phyloP scores from a whole-genome alignment of 2,888 invertebrate genomes.

The Raillietiella orientalis region DNA sequence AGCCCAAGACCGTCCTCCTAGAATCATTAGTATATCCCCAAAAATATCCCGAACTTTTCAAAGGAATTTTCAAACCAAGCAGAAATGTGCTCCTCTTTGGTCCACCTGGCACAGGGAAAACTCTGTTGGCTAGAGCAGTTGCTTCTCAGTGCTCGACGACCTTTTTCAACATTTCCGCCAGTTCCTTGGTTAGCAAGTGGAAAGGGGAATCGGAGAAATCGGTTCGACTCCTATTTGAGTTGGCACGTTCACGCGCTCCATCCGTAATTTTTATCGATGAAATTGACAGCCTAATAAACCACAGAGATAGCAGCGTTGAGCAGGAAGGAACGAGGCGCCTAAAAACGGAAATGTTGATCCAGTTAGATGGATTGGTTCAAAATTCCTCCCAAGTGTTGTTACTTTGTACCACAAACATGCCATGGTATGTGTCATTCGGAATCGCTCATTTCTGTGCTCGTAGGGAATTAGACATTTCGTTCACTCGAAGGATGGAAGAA shows the following conservation, averaged over 20 bases:
- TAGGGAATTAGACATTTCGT: conserved; percentile 59
- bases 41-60: no score
- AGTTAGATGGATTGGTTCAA: conserved; percentile 40
- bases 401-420: conserved; percentile 62
- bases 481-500: conserved; percentile 59
- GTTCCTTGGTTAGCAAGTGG: conserved; percentile 78
- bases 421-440: conserved; percentile 26
- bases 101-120: no score
- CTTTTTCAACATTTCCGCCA: conserved; percentile 68
- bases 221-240: conserved; percentile 55
- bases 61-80: no score
- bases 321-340: conserved; percentile 61
- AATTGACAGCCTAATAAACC: conserved; percentile 47
- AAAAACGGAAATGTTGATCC: conserved; percentile 55
- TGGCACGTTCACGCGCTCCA: conserved; percentile 52
- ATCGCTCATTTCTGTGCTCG: conserved; percentile 6
- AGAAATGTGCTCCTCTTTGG: no score
- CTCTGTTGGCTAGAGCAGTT: conserved; percentile 54
- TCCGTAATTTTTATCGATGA: conserved; percentile 79
- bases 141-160: conserved; percentile 42
- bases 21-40: no score
- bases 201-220: conserved; percentile 82
- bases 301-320: conserved; percentile 21
- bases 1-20: no score
- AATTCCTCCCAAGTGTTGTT: conserved; percentile 26